Percentiles rank a stretch among this genome's conserved stretches.
phyloP scores from a whole-genome alignment of 2,888 invertebrate genomes.

The Lasius fuliginosus region DNA sequence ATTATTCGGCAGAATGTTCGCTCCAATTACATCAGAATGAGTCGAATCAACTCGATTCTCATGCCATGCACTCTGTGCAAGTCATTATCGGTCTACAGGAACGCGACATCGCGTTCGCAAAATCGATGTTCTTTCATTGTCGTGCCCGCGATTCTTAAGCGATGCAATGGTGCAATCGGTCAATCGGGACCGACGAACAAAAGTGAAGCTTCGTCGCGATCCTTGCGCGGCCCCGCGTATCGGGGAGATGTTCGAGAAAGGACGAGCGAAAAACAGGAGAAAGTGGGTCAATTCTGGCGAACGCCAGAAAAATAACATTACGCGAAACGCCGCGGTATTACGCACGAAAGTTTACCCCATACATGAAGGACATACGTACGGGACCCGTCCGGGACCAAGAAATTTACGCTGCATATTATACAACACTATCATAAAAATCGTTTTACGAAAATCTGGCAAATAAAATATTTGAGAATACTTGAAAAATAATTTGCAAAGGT shows the following conservation, averaged over 20 bases:
- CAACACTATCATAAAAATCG: not conserved
- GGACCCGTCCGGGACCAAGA: not conserved
- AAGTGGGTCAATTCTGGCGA: slow-evolving; percentile 66
- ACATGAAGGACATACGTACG: slow-evolving; percentile 49
- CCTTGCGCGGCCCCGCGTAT: slow-evolving; percentile 11
- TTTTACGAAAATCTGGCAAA: not conserved
- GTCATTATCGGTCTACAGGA: not conserved
- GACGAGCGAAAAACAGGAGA: slow-evolving; percentile 61
- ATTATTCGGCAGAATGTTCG: slow-evolving; percentile 1
- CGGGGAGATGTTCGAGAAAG: slow-evolving; percentile 55
- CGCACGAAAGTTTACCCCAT: slow-evolving; percentile 58
- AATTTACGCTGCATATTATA: not conserved
- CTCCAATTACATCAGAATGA: not conserved
- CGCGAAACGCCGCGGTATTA: slow-evolving; percentile 24
- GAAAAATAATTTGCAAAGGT: not conserved
- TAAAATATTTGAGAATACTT: not conserved
- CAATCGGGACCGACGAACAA: slow-evolving; percentile 27
- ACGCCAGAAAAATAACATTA: slow-evolving; percentile 62
- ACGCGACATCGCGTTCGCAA: slow-evolving; percentile 19
- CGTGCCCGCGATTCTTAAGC: slow-evolving; percentile 23
- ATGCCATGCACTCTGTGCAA: not conserved
- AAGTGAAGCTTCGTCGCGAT: slow-evolving; percentile 51
- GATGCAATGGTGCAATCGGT: slow-evolving; percentile 49
- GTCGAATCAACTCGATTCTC: not conserved
- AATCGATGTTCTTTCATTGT: slow-evolving; percentile 34